Evolutionary conservation across 2,113 vertebrate species (phyloP).

Genomic region (Hipposideros armiger): DNA sequence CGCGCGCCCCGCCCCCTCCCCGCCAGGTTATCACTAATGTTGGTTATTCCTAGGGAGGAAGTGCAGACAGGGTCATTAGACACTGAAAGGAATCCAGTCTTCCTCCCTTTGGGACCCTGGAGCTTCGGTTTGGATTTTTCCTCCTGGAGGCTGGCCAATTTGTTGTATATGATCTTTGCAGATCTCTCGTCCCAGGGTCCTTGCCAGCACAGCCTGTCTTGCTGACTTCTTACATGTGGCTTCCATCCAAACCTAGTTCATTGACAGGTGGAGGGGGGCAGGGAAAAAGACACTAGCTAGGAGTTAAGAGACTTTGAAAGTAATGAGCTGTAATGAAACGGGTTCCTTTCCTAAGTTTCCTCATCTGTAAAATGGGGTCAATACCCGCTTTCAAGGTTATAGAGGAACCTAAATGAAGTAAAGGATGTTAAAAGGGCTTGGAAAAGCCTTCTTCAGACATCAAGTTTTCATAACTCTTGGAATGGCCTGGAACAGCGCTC

Average conservation of each 20-base stretch:
- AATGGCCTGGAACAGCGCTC: not conserved
- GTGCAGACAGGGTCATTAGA: not conserved
- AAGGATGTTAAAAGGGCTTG: not conserved
- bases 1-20: not conserved
- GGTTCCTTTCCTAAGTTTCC: not conserved
- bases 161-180: not conserved
- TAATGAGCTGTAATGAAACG: not conserved
- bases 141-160: not conserved
- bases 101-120: not conserved
- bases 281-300: not conserved
- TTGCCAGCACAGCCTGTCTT: not conserved
- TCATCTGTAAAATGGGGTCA: not conserved
- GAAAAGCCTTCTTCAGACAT: not conserved
- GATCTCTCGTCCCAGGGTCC: not conserved
- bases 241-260: not conserved
- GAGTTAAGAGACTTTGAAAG: not conserved
- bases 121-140: not conserved
- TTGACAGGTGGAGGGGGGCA: not conserved
- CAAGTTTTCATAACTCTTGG: not conserved
- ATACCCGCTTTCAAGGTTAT: not conserved
- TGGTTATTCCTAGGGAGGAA: not conserved
- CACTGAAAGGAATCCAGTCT: not conserved
- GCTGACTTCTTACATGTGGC: not conserved
- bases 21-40: not conserved
- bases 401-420: not conserved